Evolutionary conservation across 2,797 vertebrate genomes (phyloP).

Genomic region (Uromys caudimaculatus): DNA sequence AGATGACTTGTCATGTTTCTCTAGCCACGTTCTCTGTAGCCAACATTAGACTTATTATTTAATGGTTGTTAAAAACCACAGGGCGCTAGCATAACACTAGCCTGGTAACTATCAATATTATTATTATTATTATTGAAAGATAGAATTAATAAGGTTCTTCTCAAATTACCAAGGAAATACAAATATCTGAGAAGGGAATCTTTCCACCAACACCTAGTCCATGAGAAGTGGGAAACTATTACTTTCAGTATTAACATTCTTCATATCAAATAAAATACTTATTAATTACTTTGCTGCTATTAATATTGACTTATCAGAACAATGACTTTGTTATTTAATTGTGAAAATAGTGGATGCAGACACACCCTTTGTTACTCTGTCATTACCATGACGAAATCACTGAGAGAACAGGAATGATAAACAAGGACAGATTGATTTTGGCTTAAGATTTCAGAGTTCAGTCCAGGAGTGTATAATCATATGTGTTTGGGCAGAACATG

Average conservation of each 20-base stretch:
- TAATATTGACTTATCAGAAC: background rate
- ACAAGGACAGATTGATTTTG: background rate
- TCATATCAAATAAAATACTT: background rate
- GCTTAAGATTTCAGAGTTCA: background rate
- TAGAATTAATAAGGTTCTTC: background rate
- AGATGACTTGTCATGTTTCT: background rate
- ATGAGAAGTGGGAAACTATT: accelerated
- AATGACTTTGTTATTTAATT: background rate
- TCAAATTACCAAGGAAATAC: background rate
- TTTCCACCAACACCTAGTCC: background rate
- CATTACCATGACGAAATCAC: background rate
- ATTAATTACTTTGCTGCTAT: background rate
- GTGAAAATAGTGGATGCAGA: background rate
- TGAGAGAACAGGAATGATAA: background rate
- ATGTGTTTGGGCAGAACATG: background rate
- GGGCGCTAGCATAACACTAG: background rate
- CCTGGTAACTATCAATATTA: background rate
- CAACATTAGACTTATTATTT: background rate
- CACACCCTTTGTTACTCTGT: background rate
- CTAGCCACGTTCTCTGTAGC: background rate
- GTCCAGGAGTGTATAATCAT: background rate
- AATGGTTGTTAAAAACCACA: background rate
- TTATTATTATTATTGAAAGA: background rate
- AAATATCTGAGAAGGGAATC: background rate
- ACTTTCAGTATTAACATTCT: background rate